These are phyloP conservation scores for Adelphocoris suturalis DNA, from an alignment of 2,888 invertebrate species.

Conservation along the genomic window DNA sequence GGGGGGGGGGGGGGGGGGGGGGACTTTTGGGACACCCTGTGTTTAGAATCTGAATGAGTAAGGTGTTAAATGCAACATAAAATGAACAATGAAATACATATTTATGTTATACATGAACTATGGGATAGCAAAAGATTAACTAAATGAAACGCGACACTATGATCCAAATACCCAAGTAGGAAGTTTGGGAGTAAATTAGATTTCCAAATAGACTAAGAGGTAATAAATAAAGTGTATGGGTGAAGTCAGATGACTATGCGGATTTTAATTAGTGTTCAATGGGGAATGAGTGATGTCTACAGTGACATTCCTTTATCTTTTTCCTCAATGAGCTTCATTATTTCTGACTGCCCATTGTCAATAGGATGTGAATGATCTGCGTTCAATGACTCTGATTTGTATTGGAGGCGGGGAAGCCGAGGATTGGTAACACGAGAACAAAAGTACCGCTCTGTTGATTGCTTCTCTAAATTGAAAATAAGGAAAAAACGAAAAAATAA, in stretches of 20 bases:
- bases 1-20: too few relatives aligned
- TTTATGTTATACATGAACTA: too few relatives aligned
- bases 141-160: too few relatives aligned
- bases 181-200: too few relatives aligned
- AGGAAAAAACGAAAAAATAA: not conserved
- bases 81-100: too few relatives aligned
- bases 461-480: constrained; percentile 22
- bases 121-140: too few relatives aligned
- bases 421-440: not conserved
- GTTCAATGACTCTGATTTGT: constrained; percentile 22
- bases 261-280: constrained; percentile 18
- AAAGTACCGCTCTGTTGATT: constrained; percentile 23
- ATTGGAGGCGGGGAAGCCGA: not conserved
- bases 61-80: too few relatives aligned
- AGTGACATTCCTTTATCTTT: not conserved
- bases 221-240: not conserved
- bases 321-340: constrained; percentile 10
- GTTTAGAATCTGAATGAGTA: too few relatives aligned
- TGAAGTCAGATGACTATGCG: constrained; percentile 2
- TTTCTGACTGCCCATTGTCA: not conserved
- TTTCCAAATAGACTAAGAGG: not conserved
- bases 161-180: too few relatives aligned
- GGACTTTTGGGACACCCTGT: too few relatives aligned
- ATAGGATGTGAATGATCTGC: not conserved
- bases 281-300: not conserved